Evolutionary conservation across 2,797 vertebrate species (phyloP).

Genomic region (Tiaroga cobitis): DNA sequence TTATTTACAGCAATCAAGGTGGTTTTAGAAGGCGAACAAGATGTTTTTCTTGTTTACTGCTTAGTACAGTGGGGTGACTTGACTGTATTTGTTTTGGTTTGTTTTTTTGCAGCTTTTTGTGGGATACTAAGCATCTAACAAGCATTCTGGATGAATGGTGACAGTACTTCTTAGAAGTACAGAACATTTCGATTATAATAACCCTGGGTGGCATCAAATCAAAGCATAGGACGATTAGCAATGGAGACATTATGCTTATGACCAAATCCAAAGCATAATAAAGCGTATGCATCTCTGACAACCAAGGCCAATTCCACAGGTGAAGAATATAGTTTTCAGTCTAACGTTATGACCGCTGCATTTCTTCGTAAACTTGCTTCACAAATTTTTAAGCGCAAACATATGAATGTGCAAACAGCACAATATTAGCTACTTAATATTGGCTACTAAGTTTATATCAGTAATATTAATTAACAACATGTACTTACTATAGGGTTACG

Average conservation of each 20-base stretch:
- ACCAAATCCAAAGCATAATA: constrained; percentile 3
- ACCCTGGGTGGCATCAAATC: constrained; percentile 1
- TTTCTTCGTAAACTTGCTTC: too few relatives aligned
- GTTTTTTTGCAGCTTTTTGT: constrained; percentile 8
- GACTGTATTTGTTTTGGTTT: neutral
- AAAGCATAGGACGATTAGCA: constrained; percentile 3
- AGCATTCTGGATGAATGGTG: constrained; percentile 25
- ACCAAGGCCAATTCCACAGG: neutral
- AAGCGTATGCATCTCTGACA: neutral
- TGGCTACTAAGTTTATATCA: too few relatives aligned
- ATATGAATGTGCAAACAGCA: too few relatives aligned
- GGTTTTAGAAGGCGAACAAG: constrained; percentile 3
- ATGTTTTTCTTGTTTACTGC: neutral
- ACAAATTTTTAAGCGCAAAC: too few relatives aligned
- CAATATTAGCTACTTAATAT: too few relatives aligned
- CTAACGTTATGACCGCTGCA: neutral
- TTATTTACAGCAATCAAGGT: constrained; percentile 27
- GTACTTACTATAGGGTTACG: too few relatives aligned
- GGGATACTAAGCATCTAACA: constrained; percentile 10
- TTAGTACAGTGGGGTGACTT: neutral
- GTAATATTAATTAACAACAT: too few relatives aligned
- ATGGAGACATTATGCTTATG: neutral
- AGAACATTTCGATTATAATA: constrained; percentile 20
- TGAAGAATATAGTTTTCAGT: neutral
- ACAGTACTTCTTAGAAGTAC: constrained; percentile 22